Evolutionary conservation across 2,888 invertebrate species (phyloP).

Genomic region (Nomada ruficornis): DNA sequence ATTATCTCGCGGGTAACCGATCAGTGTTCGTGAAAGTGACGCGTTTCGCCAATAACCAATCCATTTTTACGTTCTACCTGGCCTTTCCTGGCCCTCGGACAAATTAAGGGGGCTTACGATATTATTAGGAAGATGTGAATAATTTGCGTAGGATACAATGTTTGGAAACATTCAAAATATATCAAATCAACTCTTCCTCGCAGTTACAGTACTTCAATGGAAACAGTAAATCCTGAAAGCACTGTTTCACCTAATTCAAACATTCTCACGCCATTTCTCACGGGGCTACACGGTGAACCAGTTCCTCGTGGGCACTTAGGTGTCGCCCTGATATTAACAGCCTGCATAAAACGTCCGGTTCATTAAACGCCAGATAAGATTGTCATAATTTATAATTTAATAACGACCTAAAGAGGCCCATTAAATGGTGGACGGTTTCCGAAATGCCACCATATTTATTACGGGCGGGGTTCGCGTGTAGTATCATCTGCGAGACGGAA

Average conservation of each 20-base stretch:
- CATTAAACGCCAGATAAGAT: slow-evolving; percentile 80
- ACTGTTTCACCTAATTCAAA: too few species aligned
- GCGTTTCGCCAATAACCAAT: slow-evolving; percentile 55
- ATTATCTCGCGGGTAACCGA: slow-evolving; percentile 66
- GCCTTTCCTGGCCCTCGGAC: slow-evolving; percentile 3
- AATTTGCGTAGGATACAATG: too few species aligned
- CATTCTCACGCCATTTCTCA: neutral
- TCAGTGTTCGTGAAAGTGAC: slow-evolving; percentile 55
- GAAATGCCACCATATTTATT: slow-evolving; percentile 81
- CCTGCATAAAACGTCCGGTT: slow-evolving; percentile 78
- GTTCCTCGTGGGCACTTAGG: slow-evolving; percentile 68
- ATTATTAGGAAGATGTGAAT: too few species aligned
- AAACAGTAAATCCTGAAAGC: too few species aligned
- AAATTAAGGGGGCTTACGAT: too few species aligned
- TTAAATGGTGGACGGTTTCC: slow-evolving; percentile 80
- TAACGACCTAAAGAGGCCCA: slow-evolving; percentile 81
- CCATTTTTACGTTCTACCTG: slow-evolving; percentile 48
- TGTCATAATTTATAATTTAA: slow-evolving; percentile 83
- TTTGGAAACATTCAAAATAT: too few species aligned
- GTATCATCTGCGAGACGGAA: slow-evolving; percentile 13
- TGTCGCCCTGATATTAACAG: slow-evolving; percentile 78
- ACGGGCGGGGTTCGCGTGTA: slow-evolving; percentile 73
- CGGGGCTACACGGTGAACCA: slow-evolving; percentile 51
- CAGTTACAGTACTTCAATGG: too few species aligned
- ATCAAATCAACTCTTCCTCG: too few species aligned